Base-by-base conservation (phyloP, 2,113 vertebrate genomes). In the Prionailurus bengalensis region DNA sequence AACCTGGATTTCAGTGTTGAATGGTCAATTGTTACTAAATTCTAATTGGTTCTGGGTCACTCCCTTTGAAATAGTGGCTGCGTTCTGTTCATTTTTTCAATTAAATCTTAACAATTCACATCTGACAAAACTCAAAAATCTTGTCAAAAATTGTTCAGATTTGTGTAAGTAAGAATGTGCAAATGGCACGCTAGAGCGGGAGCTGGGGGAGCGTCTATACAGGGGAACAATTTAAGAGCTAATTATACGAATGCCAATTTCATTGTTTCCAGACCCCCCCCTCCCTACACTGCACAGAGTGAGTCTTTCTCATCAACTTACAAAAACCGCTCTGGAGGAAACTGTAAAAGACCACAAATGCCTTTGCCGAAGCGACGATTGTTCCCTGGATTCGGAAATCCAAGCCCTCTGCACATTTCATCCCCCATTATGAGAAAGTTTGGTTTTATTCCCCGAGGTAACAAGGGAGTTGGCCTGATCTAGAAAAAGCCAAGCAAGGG, bases 11-110 rank as follows among this genome's bases (percentile, higher is more conserved):
- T 98, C 98, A 95, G 98, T 94, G 97, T 98, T 99, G 99, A 99
- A 99, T 99, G 98, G 99, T 98, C 99, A 99, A 99, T 99, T 99
- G 99, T 99, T 98, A 98, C 98, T 97, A 97, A 99, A 98, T 99
- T 99, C 99, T 99, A 99, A 99, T 99, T 99, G 99, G 99, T 99
- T 99, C 99, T 99, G 99, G 99, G 99, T 99, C 99, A 99, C 97
- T 99, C 98, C 98, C 99, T 99, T 98, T 98, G 97, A 98, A 99
- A 99, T 98, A 96, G 97, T 94, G 97, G 97, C 98, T 98, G 98
- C 97, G 98, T 98, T 99, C 99, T 96, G 98, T 98, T 98, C 99
- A 99, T 99, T 99, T 99, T 98, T 99, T 98, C 99, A 99, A 99
- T 99, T 99, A 99, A 99, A 99, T 98, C 99, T 98, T 99, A 98